phyloP scores from a whole-genome alignment of 2,113 vertebrate genomes.

The Coryphaenoides rupestris region DNA sequence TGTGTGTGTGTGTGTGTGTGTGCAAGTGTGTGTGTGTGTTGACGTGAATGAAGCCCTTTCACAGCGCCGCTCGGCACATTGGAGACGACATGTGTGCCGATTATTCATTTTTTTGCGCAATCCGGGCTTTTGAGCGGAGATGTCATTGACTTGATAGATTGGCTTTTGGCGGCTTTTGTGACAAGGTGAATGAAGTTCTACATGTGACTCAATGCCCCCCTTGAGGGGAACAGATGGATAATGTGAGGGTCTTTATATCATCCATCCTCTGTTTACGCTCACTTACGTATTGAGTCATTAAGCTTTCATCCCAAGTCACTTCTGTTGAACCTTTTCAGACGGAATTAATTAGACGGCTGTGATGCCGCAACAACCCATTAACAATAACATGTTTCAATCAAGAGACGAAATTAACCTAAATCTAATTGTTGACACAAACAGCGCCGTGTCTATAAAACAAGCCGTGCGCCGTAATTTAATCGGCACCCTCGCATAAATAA shows the following conservation, averaged over 20 bases:
- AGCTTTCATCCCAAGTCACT: slow-evolving; percentile 19
- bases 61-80: slow-evolving; percentile 30
- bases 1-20: slow-evolving; percentile 8
- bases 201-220: background rate
- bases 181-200: too few relatives aligned
- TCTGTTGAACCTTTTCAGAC: background rate
- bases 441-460: too few relatives aligned
- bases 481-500: too few relatives aligned
- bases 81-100: slow-evolving; percentile 14
- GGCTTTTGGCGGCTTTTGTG: slow-evolving; percentile 18
- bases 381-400: too few relatives aligned
- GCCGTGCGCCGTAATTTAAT: too few relatives aligned
- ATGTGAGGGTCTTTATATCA: background rate
- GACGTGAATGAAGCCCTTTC: slow-evolving; percentile 36
- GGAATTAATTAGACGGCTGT: too few relatives aligned
- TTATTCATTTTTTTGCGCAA: slow-evolving; percentile 10
- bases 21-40: slow-evolving; percentile 6
- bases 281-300: too few relatives aligned
- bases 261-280: too few relatives aligned
- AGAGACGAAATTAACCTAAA: too few relatives aligned
- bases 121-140: background rate
- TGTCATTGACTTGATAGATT: slow-evolving; percentile 15
- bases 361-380: too few relatives aligned
- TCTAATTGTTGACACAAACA: too few relatives aligned
- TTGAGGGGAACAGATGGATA: background rate